Evolutionary conservation across 2,797 vertebrate genomes (phyloP), one percentile per base, ranked within the genome.

Genomic region (Echiichthys vipera): DNA sequence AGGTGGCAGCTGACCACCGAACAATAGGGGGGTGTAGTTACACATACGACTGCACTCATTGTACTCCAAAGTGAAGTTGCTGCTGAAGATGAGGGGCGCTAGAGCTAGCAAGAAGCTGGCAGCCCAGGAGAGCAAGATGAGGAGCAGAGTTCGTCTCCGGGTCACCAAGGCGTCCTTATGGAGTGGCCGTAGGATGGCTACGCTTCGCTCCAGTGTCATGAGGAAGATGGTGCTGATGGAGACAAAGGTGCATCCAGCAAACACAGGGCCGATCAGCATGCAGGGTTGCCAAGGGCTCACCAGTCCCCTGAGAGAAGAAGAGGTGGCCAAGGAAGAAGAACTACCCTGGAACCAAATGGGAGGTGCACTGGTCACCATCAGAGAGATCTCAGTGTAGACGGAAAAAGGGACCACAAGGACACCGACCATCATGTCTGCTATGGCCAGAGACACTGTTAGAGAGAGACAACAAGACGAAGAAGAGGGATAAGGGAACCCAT

Each of bases 221-320:
- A 96, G 89, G 83, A 96, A 96, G 46, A 96, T 96, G 71, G 95
- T 96, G 82, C 90, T 96, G 76, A 96, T 96, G 43, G 95, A 96
- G 46, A 96, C 95, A 22, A 96, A 96, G 5, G 95, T 96, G 83
- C 95, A 96, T 18, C 94, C 94, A 0, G 95, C 95, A 10, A 96
- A 96, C 63, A 96, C 89, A 0, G 93, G 94, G 25, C 95, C 95
- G 14, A 94, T 95, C 74, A 96, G 70, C 88, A 94, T 92, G 89
- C 96, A 96, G 58, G 95, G 95, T 65, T 95, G 93, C 91, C 92
- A 94, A 8, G 89, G 78, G 22, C 79, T 87, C 32, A 77, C 61
- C 6, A 74, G 34, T 20, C 84, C 89, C 3, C 79, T 83, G 0
- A 34, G 46, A 4, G 79, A 69, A n/a, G 72, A 70, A 6, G 74